Conservation (phyloP, 2,888 invertebrate species). For the Tridacna crocea region DNA sequence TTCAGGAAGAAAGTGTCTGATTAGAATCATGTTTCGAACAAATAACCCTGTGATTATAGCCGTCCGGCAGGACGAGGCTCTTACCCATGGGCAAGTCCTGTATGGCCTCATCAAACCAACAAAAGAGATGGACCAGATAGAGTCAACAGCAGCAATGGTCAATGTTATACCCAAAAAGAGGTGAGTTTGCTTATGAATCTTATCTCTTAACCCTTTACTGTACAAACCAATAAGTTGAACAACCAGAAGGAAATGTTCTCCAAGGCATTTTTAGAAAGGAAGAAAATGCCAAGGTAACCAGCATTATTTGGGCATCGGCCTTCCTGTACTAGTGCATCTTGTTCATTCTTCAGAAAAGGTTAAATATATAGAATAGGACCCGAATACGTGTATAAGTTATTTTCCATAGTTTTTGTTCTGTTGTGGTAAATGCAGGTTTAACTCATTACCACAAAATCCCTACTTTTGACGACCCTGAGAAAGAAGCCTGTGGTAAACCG, state of each 20-base stretch:
- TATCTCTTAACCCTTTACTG: not conserved
- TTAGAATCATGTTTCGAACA: constrained; percentile 7
- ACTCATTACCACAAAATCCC: too few relatives aligned
- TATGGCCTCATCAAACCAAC: constrained; percentile 67
- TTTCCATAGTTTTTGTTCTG: too few relatives aligned
- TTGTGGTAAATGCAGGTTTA: too few relatives aligned
- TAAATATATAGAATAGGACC: too few relatives aligned
- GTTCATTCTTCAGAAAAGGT: too few relatives aligned
- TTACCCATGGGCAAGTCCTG: constrained; percentile 65
- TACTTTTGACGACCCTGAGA: too few relatives aligned
- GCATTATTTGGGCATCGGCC: too few relatives aligned
- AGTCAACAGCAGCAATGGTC: constrained; percentile 75
- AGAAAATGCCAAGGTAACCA: too few relatives aligned
- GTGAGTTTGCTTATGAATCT: constrained; percentile 42
- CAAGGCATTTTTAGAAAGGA: not conserved
- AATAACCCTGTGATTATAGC: constrained; percentile 47
- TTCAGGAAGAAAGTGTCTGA: not conserved
- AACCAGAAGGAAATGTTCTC: not conserved
- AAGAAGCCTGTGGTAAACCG: too few relatives aligned
- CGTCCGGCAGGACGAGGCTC: constrained; percentile 65
- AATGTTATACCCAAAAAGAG: constrained; percentile 78
- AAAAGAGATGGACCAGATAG: constrained; percentile 66
- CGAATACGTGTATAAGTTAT: too few relatives aligned
- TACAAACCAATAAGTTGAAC: not conserved
- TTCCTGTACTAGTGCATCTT: too few relatives aligned